These are phyloP conservation scores for Trichogramma evanescens DNA, from an alignment of 2,888 invertebrate species.

Conservation along the genomic window DNA sequence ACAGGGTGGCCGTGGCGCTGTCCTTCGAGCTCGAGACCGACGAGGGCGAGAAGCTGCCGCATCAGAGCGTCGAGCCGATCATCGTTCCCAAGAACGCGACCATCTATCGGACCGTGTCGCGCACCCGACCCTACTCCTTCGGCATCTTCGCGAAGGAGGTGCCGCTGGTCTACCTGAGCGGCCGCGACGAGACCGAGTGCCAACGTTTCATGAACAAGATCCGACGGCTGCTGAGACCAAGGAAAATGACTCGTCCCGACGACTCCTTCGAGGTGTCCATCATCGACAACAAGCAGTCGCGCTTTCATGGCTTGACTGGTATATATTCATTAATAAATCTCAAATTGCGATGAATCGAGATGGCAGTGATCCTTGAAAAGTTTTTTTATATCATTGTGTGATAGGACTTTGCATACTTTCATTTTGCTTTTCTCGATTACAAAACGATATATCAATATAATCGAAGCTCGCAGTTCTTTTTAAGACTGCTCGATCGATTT, in stretches of 20 bases:
- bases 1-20: no score
- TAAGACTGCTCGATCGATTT: no score
- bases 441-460: no score
- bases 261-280: conserved; percentile 57
- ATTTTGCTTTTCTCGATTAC: no score
- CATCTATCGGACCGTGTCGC: conserved; percentile 60
- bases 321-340: conserved; percentile 6
- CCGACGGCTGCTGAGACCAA: conserved; percentile 42
- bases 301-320: conserved; percentile 54
- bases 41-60: conserved; percentile 27
- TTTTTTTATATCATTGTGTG: no score
- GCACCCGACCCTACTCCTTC: conserved; percentile 63
- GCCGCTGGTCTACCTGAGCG: conserved; percentile 60
- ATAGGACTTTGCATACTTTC: no score
- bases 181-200: conserved; percentile 57
- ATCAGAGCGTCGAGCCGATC: conserved; percentile 30
- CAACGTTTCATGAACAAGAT: conserved; percentile 62
- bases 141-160: conserved; percentile 60
- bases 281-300: conserved; percentile 58
- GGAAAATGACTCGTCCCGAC: conserved; percentile 48
- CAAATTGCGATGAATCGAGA: no score
- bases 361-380: no score
- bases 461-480: no score
- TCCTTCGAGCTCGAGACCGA: no score
- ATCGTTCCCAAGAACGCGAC: conserved; percentile 54